Evolutionary conservation across 2,113 vertebrate genomes (phyloP).

Genomic region (Phrynosoma blainvillii): DNA sequence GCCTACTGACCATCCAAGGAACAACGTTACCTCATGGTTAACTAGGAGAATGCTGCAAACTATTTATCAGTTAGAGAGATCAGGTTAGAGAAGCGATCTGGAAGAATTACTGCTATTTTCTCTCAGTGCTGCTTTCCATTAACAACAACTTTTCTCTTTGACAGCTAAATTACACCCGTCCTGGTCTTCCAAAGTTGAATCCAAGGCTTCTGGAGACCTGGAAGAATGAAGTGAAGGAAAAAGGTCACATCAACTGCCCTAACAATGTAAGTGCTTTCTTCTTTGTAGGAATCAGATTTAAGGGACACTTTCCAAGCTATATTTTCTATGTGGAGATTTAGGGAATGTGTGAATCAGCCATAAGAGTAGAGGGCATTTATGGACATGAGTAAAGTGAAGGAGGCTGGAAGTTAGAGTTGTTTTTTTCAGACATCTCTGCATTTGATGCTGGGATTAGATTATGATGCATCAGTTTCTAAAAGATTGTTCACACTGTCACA

Average conservation of each 20-base stretch:
- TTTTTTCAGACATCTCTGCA: not conserved
- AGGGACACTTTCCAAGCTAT: not conserved
- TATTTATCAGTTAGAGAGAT: not conserved
- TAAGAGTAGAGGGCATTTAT: not conserved
- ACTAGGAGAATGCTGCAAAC: not conserved
- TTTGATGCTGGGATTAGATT: not conserved
- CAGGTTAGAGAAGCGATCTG: not conserved
- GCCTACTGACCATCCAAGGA: too few relatives aligned
- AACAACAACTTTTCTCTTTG: slow-evolving; percentile 36
- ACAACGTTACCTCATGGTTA: not conserved
- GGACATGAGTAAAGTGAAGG: not conserved
- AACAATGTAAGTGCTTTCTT: slow-evolving; percentile 84
- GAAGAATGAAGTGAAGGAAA: slow-evolving; percentile 96
- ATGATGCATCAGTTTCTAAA: not conserved
- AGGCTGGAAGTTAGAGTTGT: not conserved
- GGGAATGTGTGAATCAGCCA: too few relatives aligned
- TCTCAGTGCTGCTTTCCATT: slow-evolving; percentile 12
- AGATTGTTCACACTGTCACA: not conserved
- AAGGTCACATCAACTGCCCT: slow-evolving; percentile 94
- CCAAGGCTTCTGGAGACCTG: slow-evolving; percentile 89
- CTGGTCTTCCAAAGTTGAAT: slow-evolving; percentile 93
- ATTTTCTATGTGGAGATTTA: not conserved
- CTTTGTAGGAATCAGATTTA: not conserved
- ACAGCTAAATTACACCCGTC: slow-evolving; percentile 96
- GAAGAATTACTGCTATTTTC: not conserved